phyloP scores from a whole-genome alignment of 2,113 vertebrate genomes.

The Rhea pennata region DNA sequence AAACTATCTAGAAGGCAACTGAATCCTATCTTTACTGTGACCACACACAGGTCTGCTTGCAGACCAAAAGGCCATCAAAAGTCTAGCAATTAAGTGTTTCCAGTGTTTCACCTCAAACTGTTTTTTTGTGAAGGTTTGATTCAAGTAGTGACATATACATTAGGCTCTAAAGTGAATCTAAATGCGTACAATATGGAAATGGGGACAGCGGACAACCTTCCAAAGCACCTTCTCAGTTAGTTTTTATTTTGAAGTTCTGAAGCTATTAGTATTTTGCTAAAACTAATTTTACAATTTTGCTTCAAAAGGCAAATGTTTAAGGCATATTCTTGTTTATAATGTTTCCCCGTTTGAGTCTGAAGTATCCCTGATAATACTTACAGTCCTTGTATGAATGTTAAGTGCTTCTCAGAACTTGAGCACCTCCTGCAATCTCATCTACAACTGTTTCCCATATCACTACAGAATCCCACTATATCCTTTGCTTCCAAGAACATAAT shows the following conservation, averaged over 20 bases:
- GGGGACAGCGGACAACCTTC: neutral
- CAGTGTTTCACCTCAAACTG: neutral
- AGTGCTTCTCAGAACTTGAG: neutral
- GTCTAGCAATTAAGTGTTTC: neutral
- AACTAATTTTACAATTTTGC: neutral
- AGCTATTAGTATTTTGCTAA: neutral
- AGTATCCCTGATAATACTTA: neutral
- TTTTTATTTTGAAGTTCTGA: neutral
- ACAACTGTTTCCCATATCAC: neutral
- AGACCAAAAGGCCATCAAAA: too few species aligned
- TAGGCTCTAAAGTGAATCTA: neutral
- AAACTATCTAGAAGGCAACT: too few species aligned
- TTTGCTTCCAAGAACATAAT: neutral
- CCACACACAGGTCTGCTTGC: too few species aligned
- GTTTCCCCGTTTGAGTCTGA: neutral
- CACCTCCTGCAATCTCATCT: neutral
- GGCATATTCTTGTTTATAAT: neutral
- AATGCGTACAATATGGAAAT: neutral
- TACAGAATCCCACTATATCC: neutral
- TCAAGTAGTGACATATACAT: neutral
- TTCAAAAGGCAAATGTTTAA: neutral
- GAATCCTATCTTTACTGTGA: too few species aligned
- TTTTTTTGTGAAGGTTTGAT: neutral
- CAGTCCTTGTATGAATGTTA: neutral
- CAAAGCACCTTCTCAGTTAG: neutral